Conservation (phyloP, 1,140 invertebrate species). For the Tetramorium parvispinum region DNA sequence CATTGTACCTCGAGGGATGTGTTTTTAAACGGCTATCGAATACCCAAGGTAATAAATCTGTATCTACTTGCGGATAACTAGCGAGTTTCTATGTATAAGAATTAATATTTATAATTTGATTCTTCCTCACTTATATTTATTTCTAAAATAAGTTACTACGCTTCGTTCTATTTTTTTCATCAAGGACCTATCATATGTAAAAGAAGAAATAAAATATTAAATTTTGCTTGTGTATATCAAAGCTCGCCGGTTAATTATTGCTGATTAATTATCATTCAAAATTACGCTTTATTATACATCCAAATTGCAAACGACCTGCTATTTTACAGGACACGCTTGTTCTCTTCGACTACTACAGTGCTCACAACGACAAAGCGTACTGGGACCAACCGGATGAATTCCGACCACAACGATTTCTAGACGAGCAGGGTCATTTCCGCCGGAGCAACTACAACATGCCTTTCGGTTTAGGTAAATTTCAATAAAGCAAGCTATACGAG, state of each 20-base stretch:
- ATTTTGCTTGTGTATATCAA: neutral
- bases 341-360: slow-evolving; percentile 89
- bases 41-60: slow-evolving; percentile 87
- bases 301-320: neutral
- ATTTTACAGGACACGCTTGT: slow-evolving; percentile 88
- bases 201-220: neutral
- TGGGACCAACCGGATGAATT: slow-evolving; percentile 91
- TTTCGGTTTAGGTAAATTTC: slow-evolving; percentile 89
- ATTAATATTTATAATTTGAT: slow-evolving; percentile 22
- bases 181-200: neutral
- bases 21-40: slow-evolving; percentile 86
- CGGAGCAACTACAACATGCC: slow-evolving; percentile 88
- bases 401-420: slow-evolving; percentile 90
- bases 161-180: too few species aligned
- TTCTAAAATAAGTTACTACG: neutral
- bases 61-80: slow-evolving; percentile 10
- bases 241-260: neutral
- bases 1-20: slow-evolving; percentile 87
- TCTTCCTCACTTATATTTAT: neutral
- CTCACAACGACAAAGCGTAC: slow-evolving; percentile 88
- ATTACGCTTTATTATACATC: neutral
- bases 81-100: neutral
- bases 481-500: neutral
- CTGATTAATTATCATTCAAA: neutral
- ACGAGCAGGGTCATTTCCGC: slow-evolving; percentile 87